Conservation (phyloP, 2,888 invertebrate genomes). For the Xiphydria camelus region DNA sequence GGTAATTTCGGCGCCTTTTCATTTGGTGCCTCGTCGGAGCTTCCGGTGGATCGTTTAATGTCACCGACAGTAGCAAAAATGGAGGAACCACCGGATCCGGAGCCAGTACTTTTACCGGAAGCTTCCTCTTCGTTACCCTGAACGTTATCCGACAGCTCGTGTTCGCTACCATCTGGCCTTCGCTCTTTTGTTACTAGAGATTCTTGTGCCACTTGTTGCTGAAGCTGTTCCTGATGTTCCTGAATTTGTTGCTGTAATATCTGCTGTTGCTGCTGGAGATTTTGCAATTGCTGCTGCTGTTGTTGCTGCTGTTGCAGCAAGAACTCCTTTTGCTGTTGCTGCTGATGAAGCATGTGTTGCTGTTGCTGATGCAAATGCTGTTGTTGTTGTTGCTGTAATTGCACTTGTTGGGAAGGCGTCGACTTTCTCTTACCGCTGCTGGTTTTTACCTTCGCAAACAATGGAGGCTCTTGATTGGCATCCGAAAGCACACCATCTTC, state of each 20-base stretch:
- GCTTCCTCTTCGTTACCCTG: conserved; percentile 64
- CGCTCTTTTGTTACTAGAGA: conserved; percentile 62
- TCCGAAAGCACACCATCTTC: conserved; percentile 73
- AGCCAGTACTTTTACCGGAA: conserved; percentile 64
- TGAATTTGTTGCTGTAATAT: conserved; percentile 47
- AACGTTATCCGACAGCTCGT: conserved; percentile 65
- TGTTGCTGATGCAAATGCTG: conserved; percentile 23
- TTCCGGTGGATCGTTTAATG: conserved; percentile 66
- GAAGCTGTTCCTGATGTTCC: conserved; percentile 45
- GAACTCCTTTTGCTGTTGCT: conserved; percentile 19
- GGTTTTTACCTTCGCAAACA: conserved; percentile 68
- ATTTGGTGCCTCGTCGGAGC: conserved; percentile 64
- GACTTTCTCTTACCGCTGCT: conserved; percentile 55
- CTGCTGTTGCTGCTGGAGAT: conserved; percentile 36
- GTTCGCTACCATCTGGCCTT: conserved; percentile 64
- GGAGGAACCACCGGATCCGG: conserved; percentile 65
- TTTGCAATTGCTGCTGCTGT: conserved; percentile 28
- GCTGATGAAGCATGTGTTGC: conserved; percentile 9
- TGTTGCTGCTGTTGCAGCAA: conserved; percentile 24
- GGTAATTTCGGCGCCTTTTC: conserved; percentile 58
- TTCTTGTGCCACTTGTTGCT: conserved; percentile 49
- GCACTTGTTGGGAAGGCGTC: conserved; percentile 30
- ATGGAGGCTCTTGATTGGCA: conserved; percentile 64
- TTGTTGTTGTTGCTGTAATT: conserved; percentile 27
- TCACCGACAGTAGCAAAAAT: conserved; percentile 78